Evolutionary conservation across 2,113 vertebrate species (phyloP).

Genomic region (Anas platyrhynchos): DNA sequence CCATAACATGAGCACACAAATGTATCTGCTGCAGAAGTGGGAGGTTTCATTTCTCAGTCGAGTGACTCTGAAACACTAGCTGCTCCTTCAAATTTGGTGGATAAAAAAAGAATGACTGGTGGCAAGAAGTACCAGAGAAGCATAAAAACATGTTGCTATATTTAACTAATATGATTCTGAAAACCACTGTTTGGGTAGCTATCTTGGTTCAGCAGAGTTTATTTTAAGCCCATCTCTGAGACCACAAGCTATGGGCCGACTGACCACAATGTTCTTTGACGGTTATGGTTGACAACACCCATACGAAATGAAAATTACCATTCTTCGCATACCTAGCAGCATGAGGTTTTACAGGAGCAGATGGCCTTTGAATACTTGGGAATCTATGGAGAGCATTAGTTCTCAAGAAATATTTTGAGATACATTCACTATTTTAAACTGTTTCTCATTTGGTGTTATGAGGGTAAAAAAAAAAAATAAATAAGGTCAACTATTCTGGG

Average conservation of each 20-base stretch:
- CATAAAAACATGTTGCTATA: constrained; percentile 23
- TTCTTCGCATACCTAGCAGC: background rate
- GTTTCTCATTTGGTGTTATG: background rate
- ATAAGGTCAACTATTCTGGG: background rate
- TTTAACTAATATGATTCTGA: constrained; percentile 13
- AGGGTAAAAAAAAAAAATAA: too few relatives aligned
- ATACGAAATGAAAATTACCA: background rate
- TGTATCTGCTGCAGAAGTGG: background rate
- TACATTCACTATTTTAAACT: background rate
- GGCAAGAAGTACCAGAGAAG: constrained; percentile 25
- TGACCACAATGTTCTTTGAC: constrained; percentile 48
- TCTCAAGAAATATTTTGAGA: background rate
- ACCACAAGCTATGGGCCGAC: constrained; percentile 50
- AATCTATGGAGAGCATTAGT: background rate
- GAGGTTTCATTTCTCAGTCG: constrained; percentile 27
- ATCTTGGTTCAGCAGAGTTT: constrained; percentile 53
- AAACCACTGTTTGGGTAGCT: constrained; percentile 2
- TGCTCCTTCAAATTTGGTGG: background rate
- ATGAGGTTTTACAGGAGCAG: background rate
- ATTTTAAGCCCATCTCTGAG: constrained; percentile 71
- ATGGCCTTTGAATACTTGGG: background rate
- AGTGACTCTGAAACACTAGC: constrained; percentile 6
- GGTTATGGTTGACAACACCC: constrained; percentile 56
- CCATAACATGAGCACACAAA: background rate
- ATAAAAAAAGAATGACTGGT: background rate